These are phyloP conservation scores for Drosophila monieri DNA, from an alignment of 2,888 invertebrate genomes.

Conservation along the genomic window DNA sequence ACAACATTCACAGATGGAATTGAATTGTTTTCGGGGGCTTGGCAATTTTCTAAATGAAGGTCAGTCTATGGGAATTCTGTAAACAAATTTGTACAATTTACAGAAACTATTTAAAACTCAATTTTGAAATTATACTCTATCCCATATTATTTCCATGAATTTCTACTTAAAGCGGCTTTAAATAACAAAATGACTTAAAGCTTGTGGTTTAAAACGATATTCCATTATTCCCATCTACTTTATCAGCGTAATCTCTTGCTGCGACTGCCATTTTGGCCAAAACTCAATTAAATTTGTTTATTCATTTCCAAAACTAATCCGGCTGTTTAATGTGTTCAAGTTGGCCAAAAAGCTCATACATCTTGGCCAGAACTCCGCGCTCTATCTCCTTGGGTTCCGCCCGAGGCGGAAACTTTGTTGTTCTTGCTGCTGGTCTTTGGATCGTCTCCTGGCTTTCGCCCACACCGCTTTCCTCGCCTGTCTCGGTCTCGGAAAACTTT, in stretches of 20 bases:
- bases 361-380: slow-evolving; percentile 17
- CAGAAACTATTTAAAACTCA: not conserved
- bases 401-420: slow-evolving; percentile 31
- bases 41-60: slow-evolving; percentile 5
- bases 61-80: slow-evolving; percentile 21
- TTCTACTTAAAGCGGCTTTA: not conserved
- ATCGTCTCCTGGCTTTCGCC: slow-evolving; percentile 10
- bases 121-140: no score
- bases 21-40: slow-evolving; percentile 46
- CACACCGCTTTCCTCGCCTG: slow-evolving; percentile 30
- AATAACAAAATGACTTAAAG: not conserved
- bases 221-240: slow-evolving; percentile 5
- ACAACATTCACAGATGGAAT: slow-evolving; percentile 41
- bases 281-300: slow-evolving; percentile 51
- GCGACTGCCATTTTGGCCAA: slow-evolving; percentile 1
- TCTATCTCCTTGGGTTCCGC: slow-evolving; percentile 3
- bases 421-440: slow-evolving; percentile 13
- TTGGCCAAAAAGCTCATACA: slow-evolving; percentile 44
- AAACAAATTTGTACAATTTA: slow-evolving; percentile 27
- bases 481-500: slow-evolving; percentile 43
- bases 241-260: slow-evolving; percentile 20
- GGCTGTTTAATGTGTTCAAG: slow-evolving; percentile 62
- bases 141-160: no score
- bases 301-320: slow-evolving; percentile 68
- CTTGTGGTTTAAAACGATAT: slow-evolving; percentile 4